Percentiles rank a stretch among this genome's conserved stretches.
phyloP scores from a whole-genome alignment of 2,888 invertebrate genomes.

The Cheilosia vernalis region DNA sequence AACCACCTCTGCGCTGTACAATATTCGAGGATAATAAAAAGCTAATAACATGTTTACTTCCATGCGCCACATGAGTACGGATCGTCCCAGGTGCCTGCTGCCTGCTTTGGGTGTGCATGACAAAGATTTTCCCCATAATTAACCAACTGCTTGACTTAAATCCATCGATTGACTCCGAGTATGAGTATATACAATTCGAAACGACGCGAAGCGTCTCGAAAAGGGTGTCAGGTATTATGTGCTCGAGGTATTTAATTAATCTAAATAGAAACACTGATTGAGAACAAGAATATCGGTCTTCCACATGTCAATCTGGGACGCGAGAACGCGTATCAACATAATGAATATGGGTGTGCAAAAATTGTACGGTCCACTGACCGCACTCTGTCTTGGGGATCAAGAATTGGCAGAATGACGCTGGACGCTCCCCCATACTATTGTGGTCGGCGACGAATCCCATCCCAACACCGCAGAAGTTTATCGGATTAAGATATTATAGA shows the following conservation, averaged over 20 bases:
- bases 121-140: slow-evolving; percentile 71
- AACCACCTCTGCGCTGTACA: slow-evolving; percentile 52
- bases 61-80: slow-evolving; percentile 49
- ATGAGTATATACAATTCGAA: neutral
- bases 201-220: slow-evolving; percentile 20
- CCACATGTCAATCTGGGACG: slow-evolving; percentile 71
- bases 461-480: slow-evolving; percentile 54
- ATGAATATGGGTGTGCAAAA: slow-evolving; percentile 74
- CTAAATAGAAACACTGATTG: slow-evolving; percentile 72
- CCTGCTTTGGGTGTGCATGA: slow-evolving; percentile 29
- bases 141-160: slow-evolving; percentile 69
- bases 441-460: slow-evolving; percentile 57
- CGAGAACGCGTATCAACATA: slow-evolving; percentile 73
- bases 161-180: slow-evolving; percentile 53
- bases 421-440: slow-evolving; percentile 57
- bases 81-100: slow-evolving; percentile 52
- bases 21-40: slow-evolving; percentile 69
- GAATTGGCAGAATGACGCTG: slow-evolving; percentile 54
- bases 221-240: slow-evolving; percentile 69
- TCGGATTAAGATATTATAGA: slow-evolving; percentile 73
- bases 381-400: slow-evolving; percentile 36
- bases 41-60: slow-evolving; percentile 73
- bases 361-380: slow-evolving; percentile 66
- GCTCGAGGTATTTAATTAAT: slow-evolving; percentile 69
- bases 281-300: slow-evolving; percentile 73